Evolutionary conservation across 2,797 vertebrate genomes (phyloP).

Genomic region (Lacerta agilis): DNA sequence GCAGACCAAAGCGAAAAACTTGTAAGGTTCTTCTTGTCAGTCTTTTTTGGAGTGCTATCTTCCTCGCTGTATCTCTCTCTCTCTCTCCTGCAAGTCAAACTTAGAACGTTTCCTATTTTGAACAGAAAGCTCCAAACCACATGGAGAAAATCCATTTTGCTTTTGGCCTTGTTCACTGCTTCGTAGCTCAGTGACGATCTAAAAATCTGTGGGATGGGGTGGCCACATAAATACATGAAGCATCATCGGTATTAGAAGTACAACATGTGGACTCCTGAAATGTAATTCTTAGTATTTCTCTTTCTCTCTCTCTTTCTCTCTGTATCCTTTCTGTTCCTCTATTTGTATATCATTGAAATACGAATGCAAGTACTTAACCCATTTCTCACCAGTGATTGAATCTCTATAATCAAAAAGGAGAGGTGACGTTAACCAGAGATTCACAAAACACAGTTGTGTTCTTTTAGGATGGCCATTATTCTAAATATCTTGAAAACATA

Average conservation of each 20-base stretch:
- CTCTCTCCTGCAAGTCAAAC: neutral
- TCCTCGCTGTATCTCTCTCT: neutral
- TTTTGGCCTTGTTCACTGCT: slow-evolving; percentile 28
- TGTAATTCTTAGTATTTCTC: neutral
- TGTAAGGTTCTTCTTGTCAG: neutral
- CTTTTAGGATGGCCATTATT: neutral
- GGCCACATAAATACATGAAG: slow-evolving; percentile 23
- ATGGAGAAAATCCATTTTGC: slow-evolving; percentile 31
- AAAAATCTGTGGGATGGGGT: slow-evolving; percentile 22
- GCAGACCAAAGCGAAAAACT: neutral
- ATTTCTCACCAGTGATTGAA: slow-evolving; percentile 3
- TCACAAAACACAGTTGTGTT: neutral
- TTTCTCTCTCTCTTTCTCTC: neutral
- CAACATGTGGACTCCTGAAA: neutral
- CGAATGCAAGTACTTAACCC: neutral
- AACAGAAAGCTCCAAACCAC: slow-evolving; percentile 59
- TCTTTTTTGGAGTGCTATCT: slow-evolving; percentile 14
- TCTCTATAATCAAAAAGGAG: neutral
- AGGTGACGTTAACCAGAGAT: neutral
- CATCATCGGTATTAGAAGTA: neutral
- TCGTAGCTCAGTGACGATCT: slow-evolving; percentile 24
- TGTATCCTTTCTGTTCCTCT: neutral
- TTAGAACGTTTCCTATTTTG: neutral
- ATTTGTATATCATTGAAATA: neutral
- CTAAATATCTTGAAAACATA: neutral